Conservation (phyloP, 2,113 vertebrate genomes). For the Pteruthius melanotis region DNA sequence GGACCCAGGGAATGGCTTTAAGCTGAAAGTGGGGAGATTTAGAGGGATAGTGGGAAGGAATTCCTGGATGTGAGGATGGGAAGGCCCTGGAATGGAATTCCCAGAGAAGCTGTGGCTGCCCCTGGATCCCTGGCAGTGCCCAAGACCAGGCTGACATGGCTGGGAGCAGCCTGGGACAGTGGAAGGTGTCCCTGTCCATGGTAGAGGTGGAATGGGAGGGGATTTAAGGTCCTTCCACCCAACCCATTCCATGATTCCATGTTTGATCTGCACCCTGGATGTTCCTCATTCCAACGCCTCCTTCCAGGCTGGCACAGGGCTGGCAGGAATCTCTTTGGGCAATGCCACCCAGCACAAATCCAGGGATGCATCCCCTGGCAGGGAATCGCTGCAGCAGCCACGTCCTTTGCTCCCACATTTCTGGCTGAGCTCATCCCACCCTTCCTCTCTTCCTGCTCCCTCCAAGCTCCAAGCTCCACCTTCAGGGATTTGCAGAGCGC, state of each 20-base stretch:
- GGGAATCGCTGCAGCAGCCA: neutral
- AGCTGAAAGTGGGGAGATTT: neutral
- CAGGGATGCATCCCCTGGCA: neutral
- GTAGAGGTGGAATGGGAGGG: neutral
- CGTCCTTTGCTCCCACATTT: neutral
- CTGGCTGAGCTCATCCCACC: neutral
- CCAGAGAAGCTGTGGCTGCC: neutral
- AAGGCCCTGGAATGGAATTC: rapidly evolving
- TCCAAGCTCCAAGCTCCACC: neutral
- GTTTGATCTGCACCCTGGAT: rapidly evolving
- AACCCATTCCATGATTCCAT: neutral
- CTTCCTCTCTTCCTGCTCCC: neutral
- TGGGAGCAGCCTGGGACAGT: neutral
- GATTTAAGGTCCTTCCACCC: neutral
- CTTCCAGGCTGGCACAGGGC: neutral
- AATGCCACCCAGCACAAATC: neutral
- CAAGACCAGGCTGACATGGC: neutral
- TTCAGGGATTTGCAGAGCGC: neutral
- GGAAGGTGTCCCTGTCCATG: neutral
- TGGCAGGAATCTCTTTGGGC: neutral
- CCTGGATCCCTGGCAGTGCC: neutral
- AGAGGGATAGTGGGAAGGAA: neutral
- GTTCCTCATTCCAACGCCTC: neutral
- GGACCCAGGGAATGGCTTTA: neutral
- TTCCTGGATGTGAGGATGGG: neutral